Evolutionary conservation across 2,888 invertebrate genomes (phyloP).

Genomic region (Disparrhopalites patrizii): DNA sequence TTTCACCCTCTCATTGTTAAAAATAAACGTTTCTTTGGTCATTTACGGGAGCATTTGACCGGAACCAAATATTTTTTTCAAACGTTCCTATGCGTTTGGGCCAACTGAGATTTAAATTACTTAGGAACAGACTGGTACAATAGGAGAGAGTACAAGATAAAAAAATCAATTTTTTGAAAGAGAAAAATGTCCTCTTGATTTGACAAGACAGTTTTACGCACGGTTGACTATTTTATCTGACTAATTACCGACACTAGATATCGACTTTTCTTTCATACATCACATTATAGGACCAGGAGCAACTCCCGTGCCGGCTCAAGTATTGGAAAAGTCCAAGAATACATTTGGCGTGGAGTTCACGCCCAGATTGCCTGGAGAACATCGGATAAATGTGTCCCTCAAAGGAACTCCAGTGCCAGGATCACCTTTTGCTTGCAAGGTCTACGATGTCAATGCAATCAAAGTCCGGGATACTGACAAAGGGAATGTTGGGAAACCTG

Average conservation of each 20-base stretch:
- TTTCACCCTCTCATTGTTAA: no score
- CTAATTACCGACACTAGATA: constrained; percentile 26
- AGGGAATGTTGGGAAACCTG: constrained; percentile 83
- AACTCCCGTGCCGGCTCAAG: constrained; percentile 74
- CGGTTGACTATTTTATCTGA: constrained; percentile 25
- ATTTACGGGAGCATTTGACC: no score
- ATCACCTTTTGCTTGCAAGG: constrained; percentile 91
- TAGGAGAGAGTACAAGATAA: no score
- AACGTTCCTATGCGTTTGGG: no score
- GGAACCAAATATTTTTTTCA: no score
- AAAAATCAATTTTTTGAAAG: no score
- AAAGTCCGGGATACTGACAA: constrained; percentile 86
- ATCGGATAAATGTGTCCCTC: constrained; percentile 66
- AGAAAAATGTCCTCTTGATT: no score
- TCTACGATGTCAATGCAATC: constrained; percentile 89
- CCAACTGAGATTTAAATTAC: no score
- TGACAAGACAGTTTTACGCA: constrained; percentile 32
- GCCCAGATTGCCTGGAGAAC: constrained; percentile 52
- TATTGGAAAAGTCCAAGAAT: constrained; percentile 94
- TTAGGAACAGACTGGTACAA: no score
- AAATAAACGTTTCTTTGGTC: no score
- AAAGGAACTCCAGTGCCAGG: constrained; percentile 57
- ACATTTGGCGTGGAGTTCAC: constrained; percentile 87
- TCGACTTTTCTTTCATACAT: constrained; percentile 36
- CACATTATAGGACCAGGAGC: constrained; percentile 63